Evolutionary conservation across 2,888 invertebrate genomes (phyloP), one percentile per base, ranked within the genome.

Genomic region (Drosophila monieri): DNA sequence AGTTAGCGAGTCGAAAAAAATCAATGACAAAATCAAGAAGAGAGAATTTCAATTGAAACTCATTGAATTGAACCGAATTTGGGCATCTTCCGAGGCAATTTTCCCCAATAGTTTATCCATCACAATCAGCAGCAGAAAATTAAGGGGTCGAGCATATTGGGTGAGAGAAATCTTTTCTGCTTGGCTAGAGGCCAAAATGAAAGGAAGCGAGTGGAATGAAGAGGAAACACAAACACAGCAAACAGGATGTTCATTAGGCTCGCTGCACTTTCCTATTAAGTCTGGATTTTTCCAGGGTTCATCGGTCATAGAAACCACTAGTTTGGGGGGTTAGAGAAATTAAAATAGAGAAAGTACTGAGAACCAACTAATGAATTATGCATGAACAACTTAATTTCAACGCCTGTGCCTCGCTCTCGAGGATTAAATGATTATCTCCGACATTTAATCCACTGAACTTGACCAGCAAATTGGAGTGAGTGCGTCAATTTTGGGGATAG

Each of bases 221-320:
- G 32, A 30, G 48, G 55, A 58, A 55, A 41, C 41, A 21, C 56
- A 56, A 73, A 58, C 53, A 54, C 49, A 47, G 37, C 58, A 66
- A 65, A 76, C 88, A 87, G 84, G 83, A 84, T 81, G 88, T 87
- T 84, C 84, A 84, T 87, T 84, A 84, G 88, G 80, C 79, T 84
- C 83, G 77, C 76, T 85, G 84, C 80, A 78, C 70, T 86, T 41
- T 69, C 71, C 76, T 84, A 86, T 80, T 83, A 73, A 84, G 72
- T 85, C 83, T 59, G 76, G 85, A 84, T 77, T 74, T 62, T 23
- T 37, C 30, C 51, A 47, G 39, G 39, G 30, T 27, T 65, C 49
- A 12, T 14, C 37, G 12, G 35, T n/a, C n/a, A 35, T 35, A 14
- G 35, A 35, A 35, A n/a, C 35, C 14, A n/a, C 35, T 35, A 35